Evolutionary conservation across 1,140 invertebrate species (phyloP), one percentile per base, ranked within the genome.

Genomic region (Leptopilina boulardi): DNA sequence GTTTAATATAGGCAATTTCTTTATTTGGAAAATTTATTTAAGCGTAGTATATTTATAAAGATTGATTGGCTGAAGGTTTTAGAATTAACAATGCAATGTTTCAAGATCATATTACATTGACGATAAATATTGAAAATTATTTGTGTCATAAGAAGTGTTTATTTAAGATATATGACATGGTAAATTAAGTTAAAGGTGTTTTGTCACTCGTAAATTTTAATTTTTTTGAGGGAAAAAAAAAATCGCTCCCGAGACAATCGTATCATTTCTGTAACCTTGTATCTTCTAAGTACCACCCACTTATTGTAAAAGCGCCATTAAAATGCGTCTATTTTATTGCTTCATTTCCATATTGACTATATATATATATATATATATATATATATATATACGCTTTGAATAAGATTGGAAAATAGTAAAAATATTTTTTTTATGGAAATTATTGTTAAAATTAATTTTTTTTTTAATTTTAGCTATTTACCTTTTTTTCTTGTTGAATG

Each of bases 221-320:
- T 30, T 73, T 42, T 30, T 73, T 73, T 74, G n/a, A n/a, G n/a
- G n/a, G n/a, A n/a, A 38, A 0, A n/a, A 19, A 23, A 51, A 59
- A 42, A n/a, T 38, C 19, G 42, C 26, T 26, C 26, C 70, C 26
- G 47, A 10, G 70, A 71, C 75, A 76, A 71, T 76, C 70, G 42
- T 76, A 21, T 42, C 42, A 23, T 76, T 71, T 44, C 70, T 59
- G 38, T 56, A 70, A 44, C 70, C 75, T 76, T 76, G 75, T 70
- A 19, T 1, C 70, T 56, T 56, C 72, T 54, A 26, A 6, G 19
- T 18, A 30, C 26, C 75, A 42, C 75, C 75, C 21, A 76, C 75
- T 23, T 44, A 18, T n/a, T n/a, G n/a, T 38, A 70, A 47, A 23
- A 47, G 41, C 70, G 18, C 41, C 74, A 76, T 76, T 75, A 44